Conservation (phyloP, 2,888 invertebrate genomes). For the Rosalia funebris region DNA sequence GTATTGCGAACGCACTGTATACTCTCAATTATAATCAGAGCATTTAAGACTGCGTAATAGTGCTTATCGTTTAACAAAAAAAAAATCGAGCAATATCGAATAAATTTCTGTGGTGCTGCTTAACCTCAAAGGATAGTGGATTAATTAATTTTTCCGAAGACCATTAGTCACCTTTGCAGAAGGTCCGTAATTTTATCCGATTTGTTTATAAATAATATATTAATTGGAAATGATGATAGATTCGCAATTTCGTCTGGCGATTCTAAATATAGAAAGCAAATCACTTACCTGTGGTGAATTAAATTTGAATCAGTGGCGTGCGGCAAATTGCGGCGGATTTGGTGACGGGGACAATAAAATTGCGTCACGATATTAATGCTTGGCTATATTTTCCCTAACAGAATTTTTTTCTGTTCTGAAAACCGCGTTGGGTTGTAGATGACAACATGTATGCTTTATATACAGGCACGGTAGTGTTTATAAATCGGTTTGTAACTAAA, state of each 20-base stretch:
- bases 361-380: too few relatives aligned
- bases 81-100: neutral
- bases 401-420: too few relatives aligned
- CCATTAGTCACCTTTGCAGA: neutral
- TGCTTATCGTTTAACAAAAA: neutral
- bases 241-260: constrained; percentile 15
- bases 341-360: too few relatives aligned
- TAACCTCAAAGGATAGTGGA: neutral
- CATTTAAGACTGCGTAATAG: neutral
- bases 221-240: constrained; percentile 17
- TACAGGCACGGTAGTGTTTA: too few relatives aligned
- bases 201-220: constrained; percentile 15
- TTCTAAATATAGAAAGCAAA: constrained; percentile 28
- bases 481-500: too few relatives aligned
- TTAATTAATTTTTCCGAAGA: neutral
- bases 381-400: too few relatives aligned
- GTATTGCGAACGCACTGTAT: neutral
- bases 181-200: constrained; percentile 17
- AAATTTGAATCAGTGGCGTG: constrained; percentile 8
- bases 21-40: neutral
- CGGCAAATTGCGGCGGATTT: too few relatives aligned
- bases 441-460: too few relatives aligned
- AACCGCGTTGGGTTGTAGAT: too few relatives aligned
- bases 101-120: neutral
- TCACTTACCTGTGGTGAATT: constrained; percentile 25